Evolutionary conservation across 2,888 invertebrate genomes (phyloP), one percentile per base, ranked within the genome.

Genomic region (Notodonta ziczac): DNA sequence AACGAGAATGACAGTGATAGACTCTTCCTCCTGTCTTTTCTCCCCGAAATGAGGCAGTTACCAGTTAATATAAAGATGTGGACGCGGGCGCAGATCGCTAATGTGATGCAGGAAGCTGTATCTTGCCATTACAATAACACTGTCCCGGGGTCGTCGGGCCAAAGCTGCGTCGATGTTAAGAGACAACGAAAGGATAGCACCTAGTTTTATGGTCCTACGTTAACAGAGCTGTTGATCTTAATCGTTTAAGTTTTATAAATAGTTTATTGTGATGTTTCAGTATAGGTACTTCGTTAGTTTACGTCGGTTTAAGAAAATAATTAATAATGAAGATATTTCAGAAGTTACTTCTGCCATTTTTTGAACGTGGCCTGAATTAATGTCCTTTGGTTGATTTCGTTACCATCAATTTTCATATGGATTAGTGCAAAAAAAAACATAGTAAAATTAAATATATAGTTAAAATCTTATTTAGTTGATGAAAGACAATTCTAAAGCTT

Each of bases 11-110:
- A 93, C 63, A 87, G 86, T 61, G 93, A 93, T 56, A 86, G 76
- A 46, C 66, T 91, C 63, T 93, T 93, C 59, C 78, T 93, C 2
- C 70, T 93, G 40, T 93, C 93, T 0, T 93, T 93, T 64, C 74
- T 91, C 32, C 92, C 92, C 9, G 93, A 93, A 76, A 88, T 93
- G 86, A 83, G 86, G 58, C 90, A 89, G 69, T 68, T 93, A 35
- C 92, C 92, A 0, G 65, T 85, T 1, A 84, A 91, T 69, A 82
- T 91, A 35, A 93, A 92, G 79, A 93, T 93, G 93, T 93, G 93
- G 93, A 89, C 87, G 57, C 69, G 93, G 14, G 86, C 91, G 0
- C 91, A 91, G 74, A 90, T 93, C 61, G 92, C 93, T 0, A 90
- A 84, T 58, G 76, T 90, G 0, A 93, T 93, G 93, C 92, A 93